Base-by-base conservation (phyloP, 2,113 vertebrate species). In the Ceyx melanurus region DNA sequence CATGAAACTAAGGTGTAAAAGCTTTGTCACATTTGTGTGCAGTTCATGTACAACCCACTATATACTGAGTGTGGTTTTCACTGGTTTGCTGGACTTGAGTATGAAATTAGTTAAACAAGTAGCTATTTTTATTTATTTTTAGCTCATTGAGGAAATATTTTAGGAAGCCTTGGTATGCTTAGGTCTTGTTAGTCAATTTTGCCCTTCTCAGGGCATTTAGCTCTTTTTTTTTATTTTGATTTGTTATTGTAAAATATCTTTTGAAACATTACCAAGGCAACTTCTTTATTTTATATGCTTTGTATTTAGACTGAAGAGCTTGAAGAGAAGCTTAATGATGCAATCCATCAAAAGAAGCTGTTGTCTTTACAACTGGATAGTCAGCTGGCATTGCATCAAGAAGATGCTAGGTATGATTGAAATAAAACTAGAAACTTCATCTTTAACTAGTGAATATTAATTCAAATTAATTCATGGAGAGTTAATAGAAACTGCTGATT, bases 271-370 rank as follows among this genome's bases (percentile, higher is more conserved):
- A 22, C 21, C 46, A 21, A 10, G 25, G 9, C 91, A 84, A 76
- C 23, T 83, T 90, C 13, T 21, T 46, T 62, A 42, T 89, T 93
- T 82, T n/a, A 68, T 21, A 54, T 71, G 86, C 89, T 81, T 79
- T 48, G 17, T 50, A 23, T 86, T 85, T 95, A 99, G 99, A 98
- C 98, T 82, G 99, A 99, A 86, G 99, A 99, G 82, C 96, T 99
- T 48, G 99, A 99, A 89, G 99, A 99, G 94, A 98, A 98, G 86
- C 97, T 99, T 82, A 99, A 99, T 78, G 98, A 99, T 82, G 98
- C 99, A 35, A 86, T 99, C 87, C 98, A 99, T 92, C 98, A 99
- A 96, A 99, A 99, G 78, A 98, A 99, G 82, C 81, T 99, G 12
- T 92, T 99, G n/a, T 94, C 98, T n/a, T 96, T 99, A 91, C 98